Evolutionary conservation across 2,888 invertebrate genomes (phyloP), one percentile per base, ranked within the genome.

Genomic region (Drosophila nigricruria): DNA sequence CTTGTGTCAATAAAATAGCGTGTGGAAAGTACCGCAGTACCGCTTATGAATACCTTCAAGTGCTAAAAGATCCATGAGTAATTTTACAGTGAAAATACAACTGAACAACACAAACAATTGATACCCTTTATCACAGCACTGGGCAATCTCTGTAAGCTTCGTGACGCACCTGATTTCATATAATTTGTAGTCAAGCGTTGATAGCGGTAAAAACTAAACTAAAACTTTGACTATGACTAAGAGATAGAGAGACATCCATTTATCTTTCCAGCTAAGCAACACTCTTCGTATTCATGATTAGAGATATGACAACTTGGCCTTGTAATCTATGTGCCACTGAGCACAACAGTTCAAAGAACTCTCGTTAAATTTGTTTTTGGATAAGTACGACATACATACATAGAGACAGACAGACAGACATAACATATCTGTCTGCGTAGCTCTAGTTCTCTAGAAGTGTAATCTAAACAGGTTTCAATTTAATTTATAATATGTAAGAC

Each of bases 121-220:
- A 70, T 59, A 56, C 32, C 32, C 43, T 25, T 59, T 47, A 73
- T 77, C 71, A 57, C 18, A 18, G 4, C 45, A 56, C 3, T 30
- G 20, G 14, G 52, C 43, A 14, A 23, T 42, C 43, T 40, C 23
- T 43, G 63, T 71, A 65, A 72, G 34, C 32, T 32, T 38, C 58
- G 64, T 81, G 87, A 83, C 82, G 72, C 82, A 85, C 43, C 42
- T 59, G 25, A 5, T 3, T 12, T 5, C 5, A n/a, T 42, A 45
- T 3, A 59, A 36, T 34, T 62, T 52, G 79, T 79, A 86, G 81
- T 40, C 81, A 81, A 79, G 81, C 57, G 68, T 68, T 73, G 84
- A 79, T 81, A 83, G 60, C 56, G 38, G 50, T 18, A 16, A n/a
- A 14, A n/a, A 30, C 14, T 12, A 18, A 66, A 18, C 25, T 45